Percentiles rank a stretch among this genome's conserved stretches.
Conservation (phyloP, 2,113 vertebrate species). For the Oryzias javanicus region DNA sequence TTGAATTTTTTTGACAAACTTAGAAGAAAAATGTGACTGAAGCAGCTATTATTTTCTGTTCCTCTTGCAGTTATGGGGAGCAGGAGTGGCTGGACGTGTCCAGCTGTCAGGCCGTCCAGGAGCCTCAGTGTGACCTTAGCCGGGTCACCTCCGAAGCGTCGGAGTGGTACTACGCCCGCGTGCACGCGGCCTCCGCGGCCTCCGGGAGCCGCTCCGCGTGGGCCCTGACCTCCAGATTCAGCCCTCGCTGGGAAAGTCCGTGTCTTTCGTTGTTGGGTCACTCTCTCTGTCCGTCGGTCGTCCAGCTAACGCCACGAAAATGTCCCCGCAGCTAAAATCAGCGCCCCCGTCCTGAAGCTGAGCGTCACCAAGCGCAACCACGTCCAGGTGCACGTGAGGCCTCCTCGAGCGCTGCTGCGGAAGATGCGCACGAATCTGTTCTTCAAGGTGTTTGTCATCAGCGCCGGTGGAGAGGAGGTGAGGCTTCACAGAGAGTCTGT, state of each 20-base stretch:
- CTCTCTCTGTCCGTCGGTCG: not conserved
- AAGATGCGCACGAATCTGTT: conserved; percentile 60
- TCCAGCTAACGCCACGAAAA: not conserved
- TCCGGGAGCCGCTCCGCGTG: conserved; percentile 61
- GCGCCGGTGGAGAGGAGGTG: conserved; percentile 59
- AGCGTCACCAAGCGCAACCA: conserved; percentile 47
- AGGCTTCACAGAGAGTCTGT: no score
- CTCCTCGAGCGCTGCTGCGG: conserved; percentile 42
- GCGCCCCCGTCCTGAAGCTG: conserved; percentile 62
- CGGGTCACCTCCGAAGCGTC: conserved; percentile 64
- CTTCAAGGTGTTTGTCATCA: conserved; percentile 64
- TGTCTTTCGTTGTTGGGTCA: not conserved
- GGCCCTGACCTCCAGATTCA: conserved; percentile 70
- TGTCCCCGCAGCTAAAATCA: conserved; percentile 66
- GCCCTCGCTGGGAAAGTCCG: conserved; percentile 78
- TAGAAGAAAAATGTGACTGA: no score
- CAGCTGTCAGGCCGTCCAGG: conserved; percentile 64
- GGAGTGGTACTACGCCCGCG: conserved; percentile 79
- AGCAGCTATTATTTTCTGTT: not conserved
- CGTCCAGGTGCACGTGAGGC: conserved; percentile 55
- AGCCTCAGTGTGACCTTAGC: conserved; percentile 72
- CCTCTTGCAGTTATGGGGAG: conserved; percentile 71
- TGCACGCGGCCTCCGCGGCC: conserved; percentile 35
- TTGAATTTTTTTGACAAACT: no score
- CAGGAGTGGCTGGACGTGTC: conserved; percentile 58